phyloP scores from a whole-genome alignment of 2,797 vertebrate species.

The Ptychobarbus kaznakovi region DNA sequence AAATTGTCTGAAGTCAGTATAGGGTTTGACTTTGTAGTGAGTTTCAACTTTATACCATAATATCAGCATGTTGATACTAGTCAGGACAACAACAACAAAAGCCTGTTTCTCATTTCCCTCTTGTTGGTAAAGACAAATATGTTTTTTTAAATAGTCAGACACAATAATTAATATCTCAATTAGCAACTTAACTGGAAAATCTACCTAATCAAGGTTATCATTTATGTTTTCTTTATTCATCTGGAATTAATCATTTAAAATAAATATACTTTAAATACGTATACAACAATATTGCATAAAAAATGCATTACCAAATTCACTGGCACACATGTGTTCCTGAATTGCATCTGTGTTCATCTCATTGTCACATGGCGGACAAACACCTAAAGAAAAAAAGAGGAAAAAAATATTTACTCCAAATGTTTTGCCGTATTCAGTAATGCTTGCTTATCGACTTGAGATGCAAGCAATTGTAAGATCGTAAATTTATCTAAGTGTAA shows the following conservation, averaged over 20 bases:
- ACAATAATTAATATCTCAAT: not conserved
- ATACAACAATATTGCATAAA: not conserved
- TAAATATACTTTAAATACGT: not conserved
- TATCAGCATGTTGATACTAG: slow-evolving; percentile 1
- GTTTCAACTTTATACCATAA: not conserved
- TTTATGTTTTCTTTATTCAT: slow-evolving; percentile 1
- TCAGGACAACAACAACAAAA: not conserved
- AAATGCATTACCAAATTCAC: slow-evolving; percentile 89
- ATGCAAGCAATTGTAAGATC: not conserved
- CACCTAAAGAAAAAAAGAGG: slow-evolving; percentile 68
- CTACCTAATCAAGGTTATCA: not conserved
- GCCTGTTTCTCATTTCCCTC: slow-evolving; percentile 7
- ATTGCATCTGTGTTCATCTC: slow-evolving; percentile 91
- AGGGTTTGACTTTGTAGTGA: not conserved
- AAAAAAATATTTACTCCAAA: slow-evolving; percentile 13
- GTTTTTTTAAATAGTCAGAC: not conserved
- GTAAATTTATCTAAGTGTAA: not conserved
- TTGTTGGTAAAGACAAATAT: not conserved
- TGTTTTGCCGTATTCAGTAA: not conserved
- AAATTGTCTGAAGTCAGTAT: not conserved
- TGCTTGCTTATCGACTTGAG: not conserved
- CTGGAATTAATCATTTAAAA: not conserved
- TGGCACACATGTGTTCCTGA: slow-evolving; percentile 92
- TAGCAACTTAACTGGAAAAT: not conserved
- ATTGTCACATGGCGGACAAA: slow-evolving; percentile 93